Evolutionary conservation across 2,888 invertebrate genomes (phyloP), one percentile per base, ranked within the genome.

Genomic region (Drosophila cognata): DNA sequence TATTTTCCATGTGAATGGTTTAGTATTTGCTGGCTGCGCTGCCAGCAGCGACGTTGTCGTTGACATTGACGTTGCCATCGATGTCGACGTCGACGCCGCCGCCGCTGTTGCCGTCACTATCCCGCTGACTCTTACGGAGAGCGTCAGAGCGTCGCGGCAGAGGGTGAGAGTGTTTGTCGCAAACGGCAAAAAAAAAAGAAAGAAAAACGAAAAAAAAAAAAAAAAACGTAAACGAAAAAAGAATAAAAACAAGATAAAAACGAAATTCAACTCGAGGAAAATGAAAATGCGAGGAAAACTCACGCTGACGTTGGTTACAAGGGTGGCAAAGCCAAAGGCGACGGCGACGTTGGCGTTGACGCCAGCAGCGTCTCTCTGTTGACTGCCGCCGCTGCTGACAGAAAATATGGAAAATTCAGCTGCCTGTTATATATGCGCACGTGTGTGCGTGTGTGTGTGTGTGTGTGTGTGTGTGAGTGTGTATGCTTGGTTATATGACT

Each of bases 1-100:
- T 74, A 84, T 86, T 84, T 84, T 84, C 87, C 86, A 84, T 84
- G 57, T 86, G 82, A 84, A 77, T 77, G 79, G 79, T 55, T 86
- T 74, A 70, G 53, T 50, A 50, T 60, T 51, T 59, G 43, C 52
- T 25, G 60, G 48, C 70, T n/a, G 74, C 43, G 57, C 48, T 21
- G 52, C 28, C 31, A 33, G 29, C 57, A 21, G 36, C 58, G 59
- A 41, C 56, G 46, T 4, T 28, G 41, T 25, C 62, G 18, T 29
- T n/a, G 64, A 46, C 70, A 57, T 18, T n/a, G 60, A 35, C 65
- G 38, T 38, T 59, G 66, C 38, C 57, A 31, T 10, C 38, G 53
- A 7, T 18, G 50, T 18, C 16, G 56, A 46, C 53, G 33, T 2
- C n/a, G 67, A 16, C 48, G 31, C 8, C 41, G 55, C 2, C 2